Percentiles rank a stretch among this genome's conserved stretches.
Conservation (phyloP, 2,797 vertebrate species). For the Melanotaenia nigrans region DNA sequence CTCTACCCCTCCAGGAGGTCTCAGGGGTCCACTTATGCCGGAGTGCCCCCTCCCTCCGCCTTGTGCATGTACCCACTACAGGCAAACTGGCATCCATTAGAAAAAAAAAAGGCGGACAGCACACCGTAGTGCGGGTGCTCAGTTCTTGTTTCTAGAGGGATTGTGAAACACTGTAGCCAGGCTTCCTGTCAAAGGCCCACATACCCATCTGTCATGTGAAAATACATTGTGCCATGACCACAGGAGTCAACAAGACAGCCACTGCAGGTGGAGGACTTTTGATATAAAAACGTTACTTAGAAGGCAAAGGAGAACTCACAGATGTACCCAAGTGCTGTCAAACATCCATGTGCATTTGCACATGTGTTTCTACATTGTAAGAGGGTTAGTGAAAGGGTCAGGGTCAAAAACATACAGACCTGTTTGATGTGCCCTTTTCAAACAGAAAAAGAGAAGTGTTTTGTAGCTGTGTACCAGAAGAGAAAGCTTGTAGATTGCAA, state of each 20-base stretch:
- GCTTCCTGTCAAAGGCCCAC: slow-evolving; percentile 80
- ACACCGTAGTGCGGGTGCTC: slow-evolving; percentile 56
- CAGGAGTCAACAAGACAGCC: slow-evolving; percentile 49
- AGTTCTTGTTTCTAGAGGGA: slow-evolving; percentile 82
- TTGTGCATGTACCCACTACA: slow-evolving; percentile 71
- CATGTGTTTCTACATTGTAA: slow-evolving; percentile 46
- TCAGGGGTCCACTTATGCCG: slow-evolving; percentile 80
- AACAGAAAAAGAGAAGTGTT: slow-evolving; percentile 14
- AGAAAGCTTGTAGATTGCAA: slow-evolving; percentile 25
- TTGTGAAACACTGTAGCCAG: slow-evolving; percentile 81
- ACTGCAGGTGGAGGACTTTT: slow-evolving; percentile 53
- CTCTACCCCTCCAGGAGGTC: slow-evolving; percentile 78
- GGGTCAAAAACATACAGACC: slow-evolving; percentile 53
- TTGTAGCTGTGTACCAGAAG: slow-evolving; percentile 6
- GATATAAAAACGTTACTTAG: slow-evolving; percentile 19
- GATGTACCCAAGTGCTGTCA: slow-evolving; percentile 23
- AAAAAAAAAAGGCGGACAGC: slow-evolving; percentile 41
- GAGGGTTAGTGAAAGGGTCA: slow-evolving; percentile 50
- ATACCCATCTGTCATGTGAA: slow-evolving; percentile 76
- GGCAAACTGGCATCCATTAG: slow-evolving; percentile 80
- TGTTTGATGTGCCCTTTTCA: slow-evolving; percentile 51
- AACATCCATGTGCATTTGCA: slow-evolving; percentile 21
- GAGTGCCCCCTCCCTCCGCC: slow-evolving; percentile 66
- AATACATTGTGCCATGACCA: slow-evolving; percentile 67
- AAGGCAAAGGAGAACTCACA: slow-evolving; percentile 38